Percentiles rank a stretch among this genome's conserved stretches.
Evolutionary conservation across 2,797 vertebrate species (phyloP).

Genomic region (Lutjanus argentimaculatus): DNA sequence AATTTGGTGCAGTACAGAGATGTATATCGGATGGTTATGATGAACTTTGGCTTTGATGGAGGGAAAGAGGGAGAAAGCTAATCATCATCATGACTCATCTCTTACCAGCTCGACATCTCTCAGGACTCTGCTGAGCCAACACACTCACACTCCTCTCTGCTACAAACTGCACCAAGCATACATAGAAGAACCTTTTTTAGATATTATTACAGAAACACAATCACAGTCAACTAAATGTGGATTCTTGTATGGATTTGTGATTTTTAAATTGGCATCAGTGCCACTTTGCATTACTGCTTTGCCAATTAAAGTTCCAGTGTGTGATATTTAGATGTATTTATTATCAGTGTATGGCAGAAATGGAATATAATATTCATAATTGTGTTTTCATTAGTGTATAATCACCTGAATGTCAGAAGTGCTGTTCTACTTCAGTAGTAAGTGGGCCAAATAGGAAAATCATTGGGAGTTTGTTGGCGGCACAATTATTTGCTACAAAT

Average conservation of each 20-base stretch:
- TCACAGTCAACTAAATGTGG: not conserved
- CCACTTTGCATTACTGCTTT: no score
- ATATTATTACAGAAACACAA: not conserved
- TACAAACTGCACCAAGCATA: conserved; percentile 11
- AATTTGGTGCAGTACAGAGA: not conserved
- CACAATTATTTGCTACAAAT: no score
- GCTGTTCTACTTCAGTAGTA: no score
- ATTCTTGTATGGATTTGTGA: not conserved
- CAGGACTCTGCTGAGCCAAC: conserved; percentile 36
- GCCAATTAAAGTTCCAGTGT: no score
- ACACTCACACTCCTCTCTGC: conserved; percentile 25
- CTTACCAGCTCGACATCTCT: conserved; percentile 26
- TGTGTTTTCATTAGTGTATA: no score
- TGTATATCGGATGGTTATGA: conserved; percentile 1
- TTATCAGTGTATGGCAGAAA: no score
- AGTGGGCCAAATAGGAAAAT: no score
- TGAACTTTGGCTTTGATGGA: conserved; percentile 31
- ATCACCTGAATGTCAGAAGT: no score
- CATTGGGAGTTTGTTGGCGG: no score
- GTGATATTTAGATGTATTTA: no score
- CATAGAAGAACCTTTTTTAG: not conserved
- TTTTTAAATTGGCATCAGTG: not conserved
- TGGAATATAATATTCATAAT: no score
- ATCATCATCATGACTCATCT: conserved; percentile 60
- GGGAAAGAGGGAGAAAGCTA: conserved; percentile 5